These are phyloP conservation scores for Cryptoblepharus egeriae DNA, from an alignment of 2,797 vertebrate species.

Conservation along the genomic window DNA sequence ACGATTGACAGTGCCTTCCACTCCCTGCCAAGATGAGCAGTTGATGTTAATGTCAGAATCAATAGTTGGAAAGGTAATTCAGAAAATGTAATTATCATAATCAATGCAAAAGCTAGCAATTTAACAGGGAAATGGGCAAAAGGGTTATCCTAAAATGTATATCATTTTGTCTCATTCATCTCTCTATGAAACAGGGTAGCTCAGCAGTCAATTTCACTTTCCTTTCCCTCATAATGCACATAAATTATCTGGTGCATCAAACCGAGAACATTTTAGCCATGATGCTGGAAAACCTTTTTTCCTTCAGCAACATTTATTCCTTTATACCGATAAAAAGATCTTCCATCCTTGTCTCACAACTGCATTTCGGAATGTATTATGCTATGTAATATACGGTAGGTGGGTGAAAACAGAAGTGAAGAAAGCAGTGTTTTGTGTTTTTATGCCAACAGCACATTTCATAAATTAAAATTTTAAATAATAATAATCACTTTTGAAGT, in stretches of 20 bases:
- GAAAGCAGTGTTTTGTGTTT: too few relatives aligned
- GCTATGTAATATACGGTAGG: too few relatives aligned
- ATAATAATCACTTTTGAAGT: too few relatives aligned
- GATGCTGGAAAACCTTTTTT: background rate
- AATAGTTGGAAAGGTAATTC: conserved; percentile 10
- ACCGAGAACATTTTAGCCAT: background rate
- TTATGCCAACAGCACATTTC: too few relatives aligned
- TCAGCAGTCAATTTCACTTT: background rate
- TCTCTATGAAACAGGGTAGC: background rate
- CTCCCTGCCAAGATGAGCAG: conserved; percentile 5
- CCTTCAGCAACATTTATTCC: background rate
- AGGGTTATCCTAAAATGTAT: conserved; percentile 27
- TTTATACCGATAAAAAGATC: background rate
- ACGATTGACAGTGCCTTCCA: background rate
- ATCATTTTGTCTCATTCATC: background rate
- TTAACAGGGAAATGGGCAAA: conserved; percentile 21
- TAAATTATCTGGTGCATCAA: conserved; percentile 1
- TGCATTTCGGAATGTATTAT: background rate
- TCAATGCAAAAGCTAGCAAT: conserved; percentile 14
- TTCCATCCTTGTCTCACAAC: background rate
- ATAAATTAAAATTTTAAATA: too few relatives aligned
- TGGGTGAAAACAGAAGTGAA: too few relatives aligned
- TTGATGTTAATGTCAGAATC: conserved; percentile 12
- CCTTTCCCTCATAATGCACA: background rate
- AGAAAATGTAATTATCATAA: conserved; percentile 17